A percentile compares a stretch with the other conserved stretches of the same genome.
These are phyloP conservation scores for Morelia viridis DNA, from an alignment of 2,797 vertebrate genomes.

Conservation along the genomic window DNA sequence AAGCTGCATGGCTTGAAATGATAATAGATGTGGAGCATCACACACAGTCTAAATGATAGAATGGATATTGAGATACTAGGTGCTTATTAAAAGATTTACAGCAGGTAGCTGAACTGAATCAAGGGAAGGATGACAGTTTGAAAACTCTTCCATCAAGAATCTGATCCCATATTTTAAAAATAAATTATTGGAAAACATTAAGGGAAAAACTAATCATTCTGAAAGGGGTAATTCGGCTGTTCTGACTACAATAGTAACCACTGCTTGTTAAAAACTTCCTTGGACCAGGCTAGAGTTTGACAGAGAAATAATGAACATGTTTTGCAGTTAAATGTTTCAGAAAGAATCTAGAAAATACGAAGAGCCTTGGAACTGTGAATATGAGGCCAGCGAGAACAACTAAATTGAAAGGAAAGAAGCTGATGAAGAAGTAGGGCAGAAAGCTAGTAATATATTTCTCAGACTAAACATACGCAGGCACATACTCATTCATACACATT, in stretches of 20 bases:
- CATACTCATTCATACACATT: neutral
- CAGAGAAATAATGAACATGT: conserved; percentile 65
- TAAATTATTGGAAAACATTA: conserved; percentile 39
- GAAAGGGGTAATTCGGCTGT: conserved; percentile 55
- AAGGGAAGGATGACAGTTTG: neutral
- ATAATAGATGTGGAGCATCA: neutral
- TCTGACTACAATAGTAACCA: conserved; percentile 46
- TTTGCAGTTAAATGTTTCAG: conserved; percentile 50
- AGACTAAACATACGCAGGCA: neutral
- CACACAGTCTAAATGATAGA: neutral
- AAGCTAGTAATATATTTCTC: conserved; percentile 23
- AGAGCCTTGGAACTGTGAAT: conserved; percentile 32
- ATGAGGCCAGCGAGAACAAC: conserved; percentile 26
- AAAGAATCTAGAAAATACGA: conserved; percentile 44
- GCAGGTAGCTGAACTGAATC: neutral
- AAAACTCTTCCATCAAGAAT: conserved; percentile 34
- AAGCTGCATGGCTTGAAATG: neutral
- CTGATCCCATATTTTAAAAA: conserved; percentile 47
- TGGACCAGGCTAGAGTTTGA: conserved; percentile 57
- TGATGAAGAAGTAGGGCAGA: conserved; percentile 24
- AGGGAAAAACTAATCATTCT: conserved; percentile 39
- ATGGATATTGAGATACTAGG: neutral
- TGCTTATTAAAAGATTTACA: neutral
- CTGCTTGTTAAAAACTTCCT: conserved; percentile 34
- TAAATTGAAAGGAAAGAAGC: conserved; percentile 43